These are phyloP conservation scores for Cryptus armator DNA, from an alignment of 2,888 invertebrate genomes.

Conservation along the genomic window DNA sequence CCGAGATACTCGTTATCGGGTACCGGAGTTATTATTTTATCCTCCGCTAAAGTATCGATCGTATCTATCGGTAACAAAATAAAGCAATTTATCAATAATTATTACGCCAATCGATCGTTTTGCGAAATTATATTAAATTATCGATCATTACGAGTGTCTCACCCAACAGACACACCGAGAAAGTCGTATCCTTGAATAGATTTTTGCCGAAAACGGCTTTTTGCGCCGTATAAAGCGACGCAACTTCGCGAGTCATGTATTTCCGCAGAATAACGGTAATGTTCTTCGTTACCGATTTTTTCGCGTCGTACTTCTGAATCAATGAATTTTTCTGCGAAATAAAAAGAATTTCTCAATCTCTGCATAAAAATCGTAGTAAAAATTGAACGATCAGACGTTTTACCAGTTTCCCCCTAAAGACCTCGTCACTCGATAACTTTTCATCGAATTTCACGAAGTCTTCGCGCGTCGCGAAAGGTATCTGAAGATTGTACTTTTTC, in stretches of 20 bases:
- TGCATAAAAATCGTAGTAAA: neutral
- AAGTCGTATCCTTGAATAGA: slow-evolving; percentile 43
- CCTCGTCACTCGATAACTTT: slow-evolving; percentile 7
- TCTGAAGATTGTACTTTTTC: slow-evolving; percentile 45
- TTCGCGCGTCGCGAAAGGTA: slow-evolving; percentile 33
- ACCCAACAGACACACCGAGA: slow-evolving; percentile 47
- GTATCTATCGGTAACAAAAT: slow-evolving; percentile 25
- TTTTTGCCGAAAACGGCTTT: slow-evolving; percentile 36
- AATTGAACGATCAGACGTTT: neutral
- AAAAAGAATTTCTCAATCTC: neutral
- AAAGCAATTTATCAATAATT: neutral
- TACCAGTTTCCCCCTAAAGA: slow-evolving; percentile 32
- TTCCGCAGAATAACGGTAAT: slow-evolving; percentile 44
- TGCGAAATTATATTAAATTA: neutral
- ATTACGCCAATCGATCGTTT: neutral
- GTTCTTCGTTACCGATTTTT: slow-evolving; percentile 48
- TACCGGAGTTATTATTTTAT: slow-evolving; percentile 37
- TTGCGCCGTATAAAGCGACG: slow-evolving; percentile 52
- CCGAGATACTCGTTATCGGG: slow-evolving; percentile 51
- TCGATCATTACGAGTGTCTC: neutral
- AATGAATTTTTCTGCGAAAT: slow-evolving; percentile 25
- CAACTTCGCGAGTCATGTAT: slow-evolving; percentile 44
- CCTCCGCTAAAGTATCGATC: slow-evolving; percentile 41
- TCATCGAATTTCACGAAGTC: slow-evolving; percentile 43
- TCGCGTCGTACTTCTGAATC: slow-evolving; percentile 43